phyloP scores from a whole-genome alignment of 2,888 invertebrate genomes.

The Lucinisca nassula region DNA sequence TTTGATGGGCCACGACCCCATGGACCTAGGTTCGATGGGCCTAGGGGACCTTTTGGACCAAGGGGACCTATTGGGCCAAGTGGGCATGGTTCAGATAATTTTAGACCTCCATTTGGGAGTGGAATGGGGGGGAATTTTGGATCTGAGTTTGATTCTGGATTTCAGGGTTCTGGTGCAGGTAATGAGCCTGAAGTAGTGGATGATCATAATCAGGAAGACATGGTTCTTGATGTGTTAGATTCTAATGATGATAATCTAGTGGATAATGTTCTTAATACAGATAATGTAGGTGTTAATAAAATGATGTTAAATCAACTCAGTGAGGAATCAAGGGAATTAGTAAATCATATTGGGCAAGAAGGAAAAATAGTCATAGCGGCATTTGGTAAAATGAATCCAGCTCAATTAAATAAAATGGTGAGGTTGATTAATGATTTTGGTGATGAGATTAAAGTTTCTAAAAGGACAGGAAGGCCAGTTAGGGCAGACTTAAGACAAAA shows the following conservation, averaged over 20 bases:
- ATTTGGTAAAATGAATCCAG: constrained; percentile 59
- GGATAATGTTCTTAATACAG: constrained; percentile 46
- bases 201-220: constrained; percentile 9
- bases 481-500: constrained; percentile 35
- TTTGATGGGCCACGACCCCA: constrained; percentile 30
- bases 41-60: background rate
- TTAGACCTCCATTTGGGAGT: constrained; percentile 23
- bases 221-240: background rate
- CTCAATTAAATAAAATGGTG: constrained; percentile 62
- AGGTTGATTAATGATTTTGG: constrained; percentile 58
- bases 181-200: constrained; percentile 18
- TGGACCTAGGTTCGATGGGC: background rate
- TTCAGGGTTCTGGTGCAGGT: constrained; percentile 15
- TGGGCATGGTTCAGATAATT: constrained; percentile 26
- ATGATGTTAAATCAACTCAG: constrained; percentile 61
- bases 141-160: background rate
- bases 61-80: constrained; percentile 26
- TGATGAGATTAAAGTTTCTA: constrained; percentile 55
- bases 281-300: constrained; percentile 60
- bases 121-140: constrained; percentile 25
- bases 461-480: constrained; percentile 43
- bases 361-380: constrained; percentile 55
- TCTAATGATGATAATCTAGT: background rate
- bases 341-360: constrained; percentile 54
- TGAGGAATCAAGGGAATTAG: constrained; percentile 43